phyloP scores from a whole-genome alignment of 2,797 vertebrate species.

The Trachops cirrhosus region DNA sequence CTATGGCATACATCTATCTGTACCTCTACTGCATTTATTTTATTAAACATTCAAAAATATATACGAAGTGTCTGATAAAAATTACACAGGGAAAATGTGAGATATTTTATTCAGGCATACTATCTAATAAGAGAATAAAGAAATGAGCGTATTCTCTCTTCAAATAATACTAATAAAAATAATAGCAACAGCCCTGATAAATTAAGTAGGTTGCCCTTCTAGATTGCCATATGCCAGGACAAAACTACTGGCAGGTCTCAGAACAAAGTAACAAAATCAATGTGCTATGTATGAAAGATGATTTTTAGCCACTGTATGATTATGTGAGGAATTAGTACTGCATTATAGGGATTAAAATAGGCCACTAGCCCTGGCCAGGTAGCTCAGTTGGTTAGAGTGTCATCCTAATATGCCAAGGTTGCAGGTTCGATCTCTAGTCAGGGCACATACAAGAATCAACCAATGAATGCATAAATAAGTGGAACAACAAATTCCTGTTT shows the following conservation, averaged over 20 bases:
- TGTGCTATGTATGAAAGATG: background rate
- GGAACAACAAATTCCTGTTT: background rate
- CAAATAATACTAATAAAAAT: background rate
- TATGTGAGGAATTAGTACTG: background rate
- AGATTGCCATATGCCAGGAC: background rate
- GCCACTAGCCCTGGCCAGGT: background rate
- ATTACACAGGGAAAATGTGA: background rate
- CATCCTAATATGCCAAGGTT: background rate
- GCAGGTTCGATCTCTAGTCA: background rate
- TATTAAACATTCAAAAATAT: constrained; percentile 27
- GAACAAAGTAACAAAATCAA: background rate
- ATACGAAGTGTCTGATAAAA: background rate
- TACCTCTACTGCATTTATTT: constrained; percentile 3
- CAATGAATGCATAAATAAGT: background rate
- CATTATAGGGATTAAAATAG: background rate
- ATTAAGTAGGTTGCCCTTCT: background rate
- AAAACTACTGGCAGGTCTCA: background rate
- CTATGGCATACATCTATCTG: background rate
- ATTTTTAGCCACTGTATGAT: background rate
- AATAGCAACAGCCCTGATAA: background rate
- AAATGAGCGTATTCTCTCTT: background rate
- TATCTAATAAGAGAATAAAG: constrained; percentile 21
- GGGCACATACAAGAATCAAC: background rate
- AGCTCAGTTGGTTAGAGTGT: background rate
- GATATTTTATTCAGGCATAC: background rate